Evolutionary conservation across 1,140 invertebrate species (phyloP).

Genomic region (Aphaenogaster ashmeadi): DNA sequence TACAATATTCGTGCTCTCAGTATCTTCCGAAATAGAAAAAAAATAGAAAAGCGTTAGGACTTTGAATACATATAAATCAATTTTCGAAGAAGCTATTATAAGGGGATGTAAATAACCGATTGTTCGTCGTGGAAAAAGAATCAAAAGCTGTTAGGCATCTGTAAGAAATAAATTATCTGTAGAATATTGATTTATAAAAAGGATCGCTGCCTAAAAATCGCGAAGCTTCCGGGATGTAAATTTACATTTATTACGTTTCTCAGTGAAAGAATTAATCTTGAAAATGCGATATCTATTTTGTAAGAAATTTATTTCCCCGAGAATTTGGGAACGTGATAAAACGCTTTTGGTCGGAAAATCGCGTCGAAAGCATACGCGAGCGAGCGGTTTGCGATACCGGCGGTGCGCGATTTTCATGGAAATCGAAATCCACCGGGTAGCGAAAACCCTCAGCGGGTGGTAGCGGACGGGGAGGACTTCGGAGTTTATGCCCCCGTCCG

Average conservation of each 20-base stretch:
- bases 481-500: slow-evolving; percentile 80
- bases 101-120: background rate
- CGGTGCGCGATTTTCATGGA: slow-evolving; percentile 74
- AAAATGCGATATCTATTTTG: slow-evolving; percentile 23
- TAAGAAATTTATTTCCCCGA: slow-evolving; percentile 10
- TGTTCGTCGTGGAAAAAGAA: background rate
- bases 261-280: background rate
- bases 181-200: slow-evolving; percentile 13
- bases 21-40: background rate
- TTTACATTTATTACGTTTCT: background rate
- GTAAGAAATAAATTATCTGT: background rate
- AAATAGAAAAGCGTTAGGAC: background rate
- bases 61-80: slow-evolving; percentile 1
- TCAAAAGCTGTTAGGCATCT: background rate
- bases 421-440: slow-evolving; percentile 77
- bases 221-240: background rate
- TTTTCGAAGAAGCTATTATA: background rate
- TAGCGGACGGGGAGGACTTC: slow-evolving; percentile 76
- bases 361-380: slow-evolving; percentile 28
- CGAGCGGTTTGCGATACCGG: slow-evolving; percentile 48
- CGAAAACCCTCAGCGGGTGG: slow-evolving; percentile 69
- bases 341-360: slow-evolving; percentile 34
- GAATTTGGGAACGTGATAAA: slow-evolving; percentile 30
- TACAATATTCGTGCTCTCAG: background rate
- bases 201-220: background rate